A percentile compares a stretch with the other conserved stretches of the same genome.
phyloP scores from a whole-genome alignment of 2,113 vertebrate genomes.

The Camarhynchus parvulus region DNA sequence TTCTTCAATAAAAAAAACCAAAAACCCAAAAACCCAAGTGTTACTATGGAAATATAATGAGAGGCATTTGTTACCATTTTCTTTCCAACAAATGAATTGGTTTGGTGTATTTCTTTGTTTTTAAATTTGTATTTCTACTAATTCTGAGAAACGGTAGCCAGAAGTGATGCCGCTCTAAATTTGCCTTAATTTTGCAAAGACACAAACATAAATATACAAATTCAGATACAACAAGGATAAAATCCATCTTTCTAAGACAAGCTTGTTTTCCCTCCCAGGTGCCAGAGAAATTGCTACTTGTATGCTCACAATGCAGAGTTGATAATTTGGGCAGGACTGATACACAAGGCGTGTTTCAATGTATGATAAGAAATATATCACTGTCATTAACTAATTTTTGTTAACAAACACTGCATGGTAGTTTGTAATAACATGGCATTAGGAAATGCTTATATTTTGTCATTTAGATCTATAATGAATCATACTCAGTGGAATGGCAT shows the following conservation, averaged over 20 bases:
- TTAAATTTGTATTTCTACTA: background rate
- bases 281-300: background rate
- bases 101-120: background rate
- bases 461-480: background rate
- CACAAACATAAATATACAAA: background rate
- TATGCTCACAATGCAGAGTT: background rate
- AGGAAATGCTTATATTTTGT: background rate
- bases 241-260: background rate
- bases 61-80: background rate
- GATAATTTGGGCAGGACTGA: background rate
- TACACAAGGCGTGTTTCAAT: background rate
- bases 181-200: background rate
- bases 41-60: background rate
- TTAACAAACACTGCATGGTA: background rate
- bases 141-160: background rate
- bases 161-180: background rate
- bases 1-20: background rate
- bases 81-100: background rate
- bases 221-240: background rate
- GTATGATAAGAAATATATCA: background rate
- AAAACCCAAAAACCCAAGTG: background rate
- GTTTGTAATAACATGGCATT: background rate
- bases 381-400: background rate
- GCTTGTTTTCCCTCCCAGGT: background rate
- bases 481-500: background rate